Percentiles rank a stretch among this genome's conserved stretches.
These are phyloP conservation scores for Philypnodon macrostomus DNA, from an alignment of 2,797 vertebrate species.

Conservation along the genomic window DNA sequence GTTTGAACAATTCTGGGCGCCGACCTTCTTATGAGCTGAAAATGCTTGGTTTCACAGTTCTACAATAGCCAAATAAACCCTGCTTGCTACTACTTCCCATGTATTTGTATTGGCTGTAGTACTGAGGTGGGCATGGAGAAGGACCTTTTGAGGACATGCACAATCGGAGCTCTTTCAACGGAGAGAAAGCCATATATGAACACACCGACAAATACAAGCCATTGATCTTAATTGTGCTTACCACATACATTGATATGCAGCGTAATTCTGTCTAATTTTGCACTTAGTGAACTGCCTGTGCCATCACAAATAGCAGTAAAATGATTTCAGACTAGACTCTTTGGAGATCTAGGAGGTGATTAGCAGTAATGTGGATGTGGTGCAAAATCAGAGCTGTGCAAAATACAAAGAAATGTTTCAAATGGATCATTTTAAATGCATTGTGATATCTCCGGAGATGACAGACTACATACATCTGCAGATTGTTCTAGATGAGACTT, in stretches of 20 bases:
- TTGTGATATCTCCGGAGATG: slow-evolving; percentile 45
- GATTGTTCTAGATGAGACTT: slow-evolving; percentile 56
- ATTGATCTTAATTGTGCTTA: too few relatives aligned
- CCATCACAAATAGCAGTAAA: slow-evolving; percentile 18
- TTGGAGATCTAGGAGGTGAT: slow-evolving; percentile 50
- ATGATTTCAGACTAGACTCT: slow-evolving; percentile 46
- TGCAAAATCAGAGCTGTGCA: slow-evolving; percentile 27
- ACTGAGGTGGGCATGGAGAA: too few relatives aligned
- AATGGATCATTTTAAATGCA: slow-evolving; percentile 61
- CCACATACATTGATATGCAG: background rate
- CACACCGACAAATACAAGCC: too few relatives aligned
- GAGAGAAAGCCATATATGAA: too few relatives aligned
- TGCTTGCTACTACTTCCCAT: too few relatives aligned
- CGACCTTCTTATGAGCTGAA: too few relatives aligned
- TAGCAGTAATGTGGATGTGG: slow-evolving; percentile 51
- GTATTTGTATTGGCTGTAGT: too few relatives aligned
- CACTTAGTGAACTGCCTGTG: background rate
- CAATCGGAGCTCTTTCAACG: too few relatives aligned
- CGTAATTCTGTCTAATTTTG: background rate
- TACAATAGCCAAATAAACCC: too few relatives aligned
- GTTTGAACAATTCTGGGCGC: too few relatives aligned
- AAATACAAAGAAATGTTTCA: slow-evolving; percentile 39
- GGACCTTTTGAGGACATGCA: too few relatives aligned
- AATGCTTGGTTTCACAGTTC: too few relatives aligned
- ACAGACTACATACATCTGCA: slow-evolving; percentile 41